Evolutionary conservation across 2,888 invertebrate species (phyloP).

Genomic region (Drosophila rubida): DNA sequence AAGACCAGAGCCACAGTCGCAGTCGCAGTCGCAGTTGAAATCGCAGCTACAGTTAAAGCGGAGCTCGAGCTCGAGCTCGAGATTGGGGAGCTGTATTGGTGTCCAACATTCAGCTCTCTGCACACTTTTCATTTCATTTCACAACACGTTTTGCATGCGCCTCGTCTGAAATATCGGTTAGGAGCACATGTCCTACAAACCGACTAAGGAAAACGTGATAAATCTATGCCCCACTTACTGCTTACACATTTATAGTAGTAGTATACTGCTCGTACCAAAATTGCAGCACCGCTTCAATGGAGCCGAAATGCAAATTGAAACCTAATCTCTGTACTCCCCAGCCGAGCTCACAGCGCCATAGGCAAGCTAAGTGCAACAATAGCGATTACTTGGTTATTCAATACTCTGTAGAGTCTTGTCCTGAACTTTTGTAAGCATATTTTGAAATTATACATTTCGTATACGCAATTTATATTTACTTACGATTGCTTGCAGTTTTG

Average conservation of each 20-base stretch:
- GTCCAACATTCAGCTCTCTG: conserved; percentile 16
- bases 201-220: conserved; percentile 75
- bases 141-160: conserved; percentile 53
- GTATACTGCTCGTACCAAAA: conserved; percentile 40
- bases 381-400: conserved; percentile 8
- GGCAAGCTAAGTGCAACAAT: conserved; percentile 9
- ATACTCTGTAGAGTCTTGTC: conserved; percentile 11
- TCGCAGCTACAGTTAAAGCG: not conserved
- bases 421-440: not conserved
- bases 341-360: conserved; percentile 19
- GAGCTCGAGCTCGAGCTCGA: not conserved
- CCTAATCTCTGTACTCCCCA: conserved; percentile 67
- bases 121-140: conserved; percentile 60
- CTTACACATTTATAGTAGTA: not conserved
- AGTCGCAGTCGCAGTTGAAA: conserved; percentile 14
- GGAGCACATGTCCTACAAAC: conserved; percentile 83
- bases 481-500: too few relatives aligned
- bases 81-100: not conserved
- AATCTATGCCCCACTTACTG: conserved; percentile 67
- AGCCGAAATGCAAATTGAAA: conserved; percentile 80
- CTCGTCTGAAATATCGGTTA: conserved; percentile 76
- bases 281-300: conserved; percentile 72
- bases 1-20: conserved; percentile 37
- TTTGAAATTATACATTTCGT: too few relatives aligned
- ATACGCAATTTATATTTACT: too few relatives aligned